These are phyloP conservation scores for Leistus spinibarbis DNA, from an alignment of 2,888 invertebrate genomes.

Conservation along the genomic window DNA sequence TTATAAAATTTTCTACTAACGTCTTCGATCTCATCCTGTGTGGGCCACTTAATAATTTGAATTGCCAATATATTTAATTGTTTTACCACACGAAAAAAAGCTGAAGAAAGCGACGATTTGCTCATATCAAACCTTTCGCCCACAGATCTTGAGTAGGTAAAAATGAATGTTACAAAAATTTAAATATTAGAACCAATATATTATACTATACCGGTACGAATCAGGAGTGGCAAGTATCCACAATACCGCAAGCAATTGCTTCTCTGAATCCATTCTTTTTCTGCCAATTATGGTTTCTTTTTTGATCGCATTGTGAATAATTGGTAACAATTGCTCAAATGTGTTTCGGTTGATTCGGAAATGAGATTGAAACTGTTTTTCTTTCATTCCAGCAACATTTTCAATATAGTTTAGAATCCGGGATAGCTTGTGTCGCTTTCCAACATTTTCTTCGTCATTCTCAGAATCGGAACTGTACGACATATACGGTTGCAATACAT, in stretches of 20 bases:
- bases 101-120: conserved; percentile 34
- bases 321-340: too few species aligned
- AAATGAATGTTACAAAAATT: not conserved
- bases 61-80: conserved; percentile 35
- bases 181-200: not conserved
- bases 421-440: too few species aligned
- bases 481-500: too few species aligned
- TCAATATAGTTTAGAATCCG: too few species aligned
- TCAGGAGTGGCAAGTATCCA: conserved; percentile 19
- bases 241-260: conserved; percentile 12
- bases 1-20: too few species aligned
- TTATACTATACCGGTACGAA: not conserved
- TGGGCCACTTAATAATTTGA: conserved; percentile 41
- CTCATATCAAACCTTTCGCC: conserved; percentile 31
- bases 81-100: conserved; percentile 36
- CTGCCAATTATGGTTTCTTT: not conserved
- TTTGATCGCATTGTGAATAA: too few species aligned
- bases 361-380: too few species aligned
- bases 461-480: too few species aligned
- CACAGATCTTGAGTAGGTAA: too few species aligned
- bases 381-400: too few species aligned
- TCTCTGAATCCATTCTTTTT: not conserved
- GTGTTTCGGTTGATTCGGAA: too few species aligned
- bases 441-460: too few species aligned
- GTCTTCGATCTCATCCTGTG: not conserved